Conservation (phyloP, 2,113 vertebrate species). For the Pogonocichla stellata region DNA sequence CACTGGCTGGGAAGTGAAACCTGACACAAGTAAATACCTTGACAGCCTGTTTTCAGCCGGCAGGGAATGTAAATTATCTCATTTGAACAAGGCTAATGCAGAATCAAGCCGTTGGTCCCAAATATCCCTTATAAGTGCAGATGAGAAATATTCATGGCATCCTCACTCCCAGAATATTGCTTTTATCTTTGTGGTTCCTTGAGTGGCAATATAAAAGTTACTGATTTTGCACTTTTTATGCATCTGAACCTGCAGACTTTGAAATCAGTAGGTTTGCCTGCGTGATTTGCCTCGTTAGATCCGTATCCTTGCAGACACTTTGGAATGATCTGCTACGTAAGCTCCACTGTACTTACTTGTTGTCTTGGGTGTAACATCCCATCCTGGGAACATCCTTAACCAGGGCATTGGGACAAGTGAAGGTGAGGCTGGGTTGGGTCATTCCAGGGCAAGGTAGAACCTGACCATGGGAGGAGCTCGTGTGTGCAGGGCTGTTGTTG, state of each 20-base stretch:
- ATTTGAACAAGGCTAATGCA: constrained; percentile 29
- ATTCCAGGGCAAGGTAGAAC: background rate
- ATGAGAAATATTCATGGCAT: constrained; percentile 66
- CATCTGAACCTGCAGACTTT: constrained; percentile 51
- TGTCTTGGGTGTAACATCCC: background rate
- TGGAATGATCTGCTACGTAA: background rate
- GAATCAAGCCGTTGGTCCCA: constrained; percentile 41
- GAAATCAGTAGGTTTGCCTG: constrained; percentile 51
- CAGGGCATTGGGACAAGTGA: background rate
- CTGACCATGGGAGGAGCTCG: background rate
- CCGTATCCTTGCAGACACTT: background rate
- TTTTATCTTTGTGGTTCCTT: constrained; percentile 67
- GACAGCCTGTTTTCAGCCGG: background rate
- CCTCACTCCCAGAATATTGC: constrained; percentile 51
- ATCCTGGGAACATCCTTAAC: background rate
- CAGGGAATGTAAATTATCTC: constrained; percentile 55
- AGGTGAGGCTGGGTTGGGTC: background rate
- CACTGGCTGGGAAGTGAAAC: background rate
- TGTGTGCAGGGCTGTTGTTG: background rate
- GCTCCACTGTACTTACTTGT: background rate
- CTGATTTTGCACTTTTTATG: constrained; percentile 64
- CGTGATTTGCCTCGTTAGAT: constrained; percentile 37
- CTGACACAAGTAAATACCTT: constrained; percentile 33
- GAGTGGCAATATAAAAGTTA: constrained; percentile 63
- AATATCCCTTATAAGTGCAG: constrained; percentile 60